Conservation (phyloP, 2,113 vertebrate genomes). For the Nanorana parkeri region DNA sequence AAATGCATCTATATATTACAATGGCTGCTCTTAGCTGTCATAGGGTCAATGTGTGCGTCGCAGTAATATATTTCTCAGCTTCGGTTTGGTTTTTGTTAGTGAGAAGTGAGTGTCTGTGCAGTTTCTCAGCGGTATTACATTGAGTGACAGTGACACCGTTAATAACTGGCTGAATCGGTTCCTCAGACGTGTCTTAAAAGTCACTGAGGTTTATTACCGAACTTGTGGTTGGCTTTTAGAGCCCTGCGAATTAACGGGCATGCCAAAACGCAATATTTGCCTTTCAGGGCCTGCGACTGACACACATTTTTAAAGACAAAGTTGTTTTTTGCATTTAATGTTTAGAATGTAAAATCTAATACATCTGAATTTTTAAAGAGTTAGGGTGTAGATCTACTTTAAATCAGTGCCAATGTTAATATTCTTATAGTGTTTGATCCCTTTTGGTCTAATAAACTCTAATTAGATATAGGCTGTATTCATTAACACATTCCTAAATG, state of each 20-base stretch:
- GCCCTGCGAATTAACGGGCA: not conserved
- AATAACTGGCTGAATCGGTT: not conserved
- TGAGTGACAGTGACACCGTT: constrained; percentile 32
- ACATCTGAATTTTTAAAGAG: no score
- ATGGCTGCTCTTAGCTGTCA: not conserved
- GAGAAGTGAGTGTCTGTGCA: constrained; percentile 10
- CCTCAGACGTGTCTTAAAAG: not conserved
- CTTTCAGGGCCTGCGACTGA: no score
- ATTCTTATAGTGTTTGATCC: no score
- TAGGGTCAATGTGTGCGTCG: constrained; percentile 18
- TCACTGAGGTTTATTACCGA: not conserved
- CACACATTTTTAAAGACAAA: no score
- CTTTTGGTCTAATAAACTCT: no score
- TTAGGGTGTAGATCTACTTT: no score
- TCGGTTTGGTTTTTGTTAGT: not conserved
- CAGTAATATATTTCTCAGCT: constrained; percentile 24
- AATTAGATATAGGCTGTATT: no score
- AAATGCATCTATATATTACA: constrained; percentile 10
- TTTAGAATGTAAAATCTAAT: no score
- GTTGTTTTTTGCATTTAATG: no score
- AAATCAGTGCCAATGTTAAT: no score
- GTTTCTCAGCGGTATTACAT: constrained; percentile 3
- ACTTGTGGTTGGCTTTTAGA: not conserved
- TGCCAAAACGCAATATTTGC: not conserved
- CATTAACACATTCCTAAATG: no score